Evolutionary conservation across 2,797 vertebrate species (phyloP).

Genomic region (Centroberyx gerrardi): DNA sequence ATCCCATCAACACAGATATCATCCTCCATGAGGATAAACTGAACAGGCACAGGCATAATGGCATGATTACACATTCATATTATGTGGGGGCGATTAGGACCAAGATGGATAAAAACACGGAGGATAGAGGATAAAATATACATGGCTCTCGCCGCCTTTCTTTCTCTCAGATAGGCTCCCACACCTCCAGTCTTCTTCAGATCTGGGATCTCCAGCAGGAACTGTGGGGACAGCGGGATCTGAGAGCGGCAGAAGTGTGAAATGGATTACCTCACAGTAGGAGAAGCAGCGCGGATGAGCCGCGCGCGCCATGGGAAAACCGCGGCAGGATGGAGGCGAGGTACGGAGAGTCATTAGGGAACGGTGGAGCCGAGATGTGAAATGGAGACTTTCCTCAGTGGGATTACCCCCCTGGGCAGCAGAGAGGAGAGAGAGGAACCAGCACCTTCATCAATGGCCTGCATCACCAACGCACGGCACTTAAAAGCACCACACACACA

Average conservation of each 20-base stretch:
- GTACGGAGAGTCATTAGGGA: slow-evolving; percentile 58
- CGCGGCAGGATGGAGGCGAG: slow-evolving; percentile 33
- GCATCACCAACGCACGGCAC: slow-evolving; percentile 49
- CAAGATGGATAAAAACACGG: slow-evolving; percentile 66
- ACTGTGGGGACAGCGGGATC: slow-evolving; percentile 36
- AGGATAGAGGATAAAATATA: slow-evolving; percentile 69
- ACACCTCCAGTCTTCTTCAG: slow-evolving; percentile 55
- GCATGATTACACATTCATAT: slow-evolving; percentile 69
- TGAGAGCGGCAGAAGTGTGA: slow-evolving; percentile 56
- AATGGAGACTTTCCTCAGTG: slow-evolving; percentile 61
- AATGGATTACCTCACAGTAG: slow-evolving; percentile 71
- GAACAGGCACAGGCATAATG: slow-evolving; percentile 59
- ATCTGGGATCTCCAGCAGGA: slow-evolving; percentile 56
- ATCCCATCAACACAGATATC: slow-evolving; percentile 58
- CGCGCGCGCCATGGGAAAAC: slow-evolving; percentile 62
- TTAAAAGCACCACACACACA: slow-evolving; percentile 42
- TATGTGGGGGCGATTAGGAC: slow-evolving; percentile 62
- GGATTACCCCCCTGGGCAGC: slow-evolving; percentile 56
- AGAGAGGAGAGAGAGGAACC: slow-evolving; percentile 22
- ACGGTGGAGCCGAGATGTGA: slow-evolving; percentile 47
- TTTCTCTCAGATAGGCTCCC: slow-evolving; percentile 57
- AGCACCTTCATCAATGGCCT: slow-evolving; percentile 62
- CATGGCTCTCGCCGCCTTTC: slow-evolving; percentile 55
- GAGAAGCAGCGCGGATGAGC: slow-evolving; percentile 59
- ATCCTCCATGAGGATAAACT: slow-evolving; percentile 51